Conservation (phyloP, 2,888 invertebrate genomes). For the Ferdinandea cuprea region DNA sequence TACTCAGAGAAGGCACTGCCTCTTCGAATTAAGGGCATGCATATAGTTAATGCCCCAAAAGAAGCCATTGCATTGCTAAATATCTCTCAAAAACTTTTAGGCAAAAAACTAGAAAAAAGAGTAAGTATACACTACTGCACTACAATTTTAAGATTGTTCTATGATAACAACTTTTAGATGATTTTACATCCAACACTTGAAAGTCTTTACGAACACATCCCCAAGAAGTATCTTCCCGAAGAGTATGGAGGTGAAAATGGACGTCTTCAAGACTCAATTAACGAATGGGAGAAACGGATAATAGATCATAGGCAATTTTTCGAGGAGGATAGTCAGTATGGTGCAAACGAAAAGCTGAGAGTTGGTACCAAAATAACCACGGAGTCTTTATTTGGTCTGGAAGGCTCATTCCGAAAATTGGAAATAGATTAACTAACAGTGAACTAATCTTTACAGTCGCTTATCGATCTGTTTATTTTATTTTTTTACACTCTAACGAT, state of each 20-base stretch:
- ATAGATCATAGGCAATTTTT: slow-evolving; percentile 76
- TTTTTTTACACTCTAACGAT: neutral
- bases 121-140: slow-evolving; percentile 83
- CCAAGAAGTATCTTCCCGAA: slow-evolving; percentile 85
- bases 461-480: neutral
- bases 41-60: slow-evolving; percentile 84
- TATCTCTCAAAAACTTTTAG: slow-evolving; percentile 84
- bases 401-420: slow-evolving; percentile 80
- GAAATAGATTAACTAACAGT: slow-evolving; percentile 78
- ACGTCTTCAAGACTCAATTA: slow-evolving; percentile 81
- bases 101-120: slow-evolving; percentile 85
- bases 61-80: slow-evolving; percentile 84
- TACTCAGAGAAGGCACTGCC: slow-evolving; percentile 85
- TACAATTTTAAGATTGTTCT: neutral
- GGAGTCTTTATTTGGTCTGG: slow-evolving; percentile 78
- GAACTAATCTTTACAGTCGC: no score
- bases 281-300: slow-evolving; percentile 75
- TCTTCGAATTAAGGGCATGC: slow-evolving; percentile 84
- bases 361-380: slow-evolving; percentile 75
- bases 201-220: slow-evolving; percentile 83
- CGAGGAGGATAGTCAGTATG: slow-evolving; percentile 77
- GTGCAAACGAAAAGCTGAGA: slow-evolving; percentile 78
- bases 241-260: slow-evolving; percentile 87
- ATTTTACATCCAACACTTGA: slow-evolving; percentile 83
- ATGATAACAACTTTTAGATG: slow-evolving; percentile 82